Base-by-base conservation (phyloP, 2,797 vertebrate genomes). In the Leucoraja ocellata region DNA sequence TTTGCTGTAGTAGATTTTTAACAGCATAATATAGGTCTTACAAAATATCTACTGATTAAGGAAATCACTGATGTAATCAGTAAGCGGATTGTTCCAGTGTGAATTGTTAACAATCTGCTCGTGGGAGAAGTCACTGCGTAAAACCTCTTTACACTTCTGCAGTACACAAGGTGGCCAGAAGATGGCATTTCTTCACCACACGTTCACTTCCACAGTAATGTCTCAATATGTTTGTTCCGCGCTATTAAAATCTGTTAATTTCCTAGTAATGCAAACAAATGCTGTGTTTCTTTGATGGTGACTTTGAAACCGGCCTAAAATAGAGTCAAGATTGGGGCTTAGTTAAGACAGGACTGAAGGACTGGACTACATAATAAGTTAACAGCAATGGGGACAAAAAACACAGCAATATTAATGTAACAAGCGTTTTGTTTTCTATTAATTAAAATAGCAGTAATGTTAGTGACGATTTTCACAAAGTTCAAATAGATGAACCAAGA, bases 111-210 rank as follows among this genome's bases (percentile, higher is more conserved):
- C 32, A 86, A 86, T 63, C 61, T 86, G 18, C 58, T 6, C n/a
- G 23, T 58, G 39, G 39, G 28, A 9, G 11, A 54, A 76, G 46
- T 58, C 58, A 25, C 18, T 2, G 68, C 10, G 14, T 11, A 13
- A 36, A 74, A 39, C 23, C 1, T 28, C 5, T 73, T 18, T 58
- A 8, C 14, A 16, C 8, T 54, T 25, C 23, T 92, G 90, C 90
- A 92, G 4, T 58, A 58, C 90, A 92, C 25, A 28, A 58, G 71
- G 39, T 58, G 71, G 25, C 96, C 96, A 95, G 94, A 95, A 96
- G 96, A 96, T 96, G 96, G 96, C 95, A 93, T 58, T 92, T 92
- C 25, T 92, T 54, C 39, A n/a, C 90, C 90, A 92, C 13, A 14
- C 36, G 36, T 92, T 92, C 73, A 76, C 71, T 76, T 68, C 11